Percentiles rank a stretch among this genome's conserved stretches.
These are phyloP conservation scores for Drosophila pruinosa DNA, from an alignment of 1,140 invertebrate genomes.

Conservation along the genomic window DNA sequence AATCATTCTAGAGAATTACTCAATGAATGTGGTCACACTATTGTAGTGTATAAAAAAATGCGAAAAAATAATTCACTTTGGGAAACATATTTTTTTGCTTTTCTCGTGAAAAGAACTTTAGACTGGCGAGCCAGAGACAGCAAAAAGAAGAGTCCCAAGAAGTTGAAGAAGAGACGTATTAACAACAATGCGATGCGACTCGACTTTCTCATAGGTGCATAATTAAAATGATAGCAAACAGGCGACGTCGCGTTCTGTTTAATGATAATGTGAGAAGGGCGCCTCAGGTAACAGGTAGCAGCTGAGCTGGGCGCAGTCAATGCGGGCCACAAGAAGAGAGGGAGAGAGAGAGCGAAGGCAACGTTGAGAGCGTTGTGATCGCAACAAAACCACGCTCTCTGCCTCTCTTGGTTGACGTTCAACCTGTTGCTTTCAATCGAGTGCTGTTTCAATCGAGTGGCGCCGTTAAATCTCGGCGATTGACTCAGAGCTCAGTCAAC, in stretches of 20 bases:
- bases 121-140: constrained; percentile 6
- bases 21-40: background rate
- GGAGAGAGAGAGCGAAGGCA: background rate
- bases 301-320: background rate
- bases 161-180: constrained; percentile 11
- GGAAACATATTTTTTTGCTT: constrained; percentile 37
- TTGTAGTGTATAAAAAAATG: constrained; percentile 41
- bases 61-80: constrained; percentile 51
- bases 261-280: constrained; percentile 76
- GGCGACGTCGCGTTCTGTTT: constrained; percentile 62
- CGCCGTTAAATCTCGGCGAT: constrained; percentile 56
- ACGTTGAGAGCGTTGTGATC: background rate
- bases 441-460: constrained; percentile 37
- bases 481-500: constrained; percentile 66
- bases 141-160: background rate
- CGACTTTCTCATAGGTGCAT: constrained; percentile 67
- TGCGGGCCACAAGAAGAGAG: background rate
- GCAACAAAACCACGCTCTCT: too few species aligned
- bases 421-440: constrained; percentile 70
- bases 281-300: constrained; percentile 58
- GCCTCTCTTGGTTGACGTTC: constrained; percentile 37
- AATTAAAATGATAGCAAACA: constrained; percentile 70
- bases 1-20: background rate
- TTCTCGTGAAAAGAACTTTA: constrained; percentile 51
- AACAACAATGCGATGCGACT: constrained; percentile 51